Conservation (phyloP, 1,140 invertebrate species). For the Ruditapes philippinarum region DNA sequence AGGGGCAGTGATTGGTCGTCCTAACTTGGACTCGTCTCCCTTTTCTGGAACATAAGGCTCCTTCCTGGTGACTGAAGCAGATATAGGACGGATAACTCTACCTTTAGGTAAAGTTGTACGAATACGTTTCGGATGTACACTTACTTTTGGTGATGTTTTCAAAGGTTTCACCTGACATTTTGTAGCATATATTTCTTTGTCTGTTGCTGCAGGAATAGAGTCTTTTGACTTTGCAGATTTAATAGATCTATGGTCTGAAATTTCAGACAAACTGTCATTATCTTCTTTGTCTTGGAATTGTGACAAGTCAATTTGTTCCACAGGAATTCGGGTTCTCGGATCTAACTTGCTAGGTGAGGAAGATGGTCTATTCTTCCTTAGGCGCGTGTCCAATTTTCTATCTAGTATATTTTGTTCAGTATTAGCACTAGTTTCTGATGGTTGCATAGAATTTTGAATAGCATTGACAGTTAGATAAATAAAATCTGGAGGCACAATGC, state of each 20-base stretch:
- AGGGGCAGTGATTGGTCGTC: slow-evolving; percentile 78
- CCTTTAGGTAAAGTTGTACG: slow-evolving; percentile 81
- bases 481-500: slow-evolving; percentile 84
- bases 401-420: slow-evolving; percentile 76
- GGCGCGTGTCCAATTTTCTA: slow-evolving; percentile 44
- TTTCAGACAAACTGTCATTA: slow-evolving; percentile 72
- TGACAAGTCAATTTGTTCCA: slow-evolving; percentile 78
- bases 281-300: slow-evolving; percentile 73
- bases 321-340: slow-evolving; percentile 82
- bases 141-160: slow-evolving; percentile 71
- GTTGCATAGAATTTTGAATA: slow-evolving; percentile 82
- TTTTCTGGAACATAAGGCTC: slow-evolving; percentile 58
- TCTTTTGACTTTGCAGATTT: slow-evolving; percentile 76
- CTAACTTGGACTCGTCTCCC: slow-evolving; percentile 18
- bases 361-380: slow-evolving; percentile 77
- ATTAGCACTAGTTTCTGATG: slow-evolving; percentile 77
- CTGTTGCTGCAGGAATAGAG: slow-evolving; percentile 63
- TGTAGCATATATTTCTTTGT: slow-evolving; percentile 78
- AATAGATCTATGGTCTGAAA: slow-evolving; percentile 76
- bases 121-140: slow-evolving; percentile 79
- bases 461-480: slow-evolving; percentile 85
- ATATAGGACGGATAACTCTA: slow-evolving; percentile 81
- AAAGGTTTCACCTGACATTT: slow-evolving; percentile 76
- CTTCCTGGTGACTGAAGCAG: slow-evolving; percentile 76
- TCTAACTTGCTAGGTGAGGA: slow-evolving; percentile 86